Percentiles rank a stretch among this genome's conserved stretches.
Evolutionary conservation across 2,888 invertebrate species (phyloP).

Genomic region (Aphodius sticticus): DNA sequence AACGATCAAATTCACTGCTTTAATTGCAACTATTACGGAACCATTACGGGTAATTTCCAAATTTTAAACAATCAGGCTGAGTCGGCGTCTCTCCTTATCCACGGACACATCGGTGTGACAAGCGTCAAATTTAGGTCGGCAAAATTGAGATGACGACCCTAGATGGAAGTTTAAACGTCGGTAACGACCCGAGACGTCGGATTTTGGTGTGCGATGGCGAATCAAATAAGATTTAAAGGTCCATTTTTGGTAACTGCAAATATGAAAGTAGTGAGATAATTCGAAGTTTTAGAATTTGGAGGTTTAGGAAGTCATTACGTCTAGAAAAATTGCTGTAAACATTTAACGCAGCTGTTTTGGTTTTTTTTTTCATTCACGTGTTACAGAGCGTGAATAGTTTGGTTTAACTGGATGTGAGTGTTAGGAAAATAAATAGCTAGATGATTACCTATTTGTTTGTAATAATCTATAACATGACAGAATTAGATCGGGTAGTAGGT

Average conservation of each 20-base stretch:
- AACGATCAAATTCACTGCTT: background rate
- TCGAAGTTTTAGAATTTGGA: background rate
- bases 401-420: background rate
- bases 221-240: background rate
- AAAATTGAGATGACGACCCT: background rate
- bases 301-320: background rate
- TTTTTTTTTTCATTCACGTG: background rate
- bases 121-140: slow-evolving; percentile 4
- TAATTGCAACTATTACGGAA: background rate
- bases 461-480: no score
- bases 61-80: background rate
- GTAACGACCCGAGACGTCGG: background rate
- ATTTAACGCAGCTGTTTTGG: background rate
- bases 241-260: background rate
- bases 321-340: background rate
- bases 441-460: background rate
- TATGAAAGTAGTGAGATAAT: background rate
- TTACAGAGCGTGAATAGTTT: background rate
- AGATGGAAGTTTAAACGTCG: background rate
- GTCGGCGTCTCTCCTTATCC: background rate
- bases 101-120: background rate
- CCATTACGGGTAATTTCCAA: background rate
- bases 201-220: background rate
- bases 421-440: background rate
- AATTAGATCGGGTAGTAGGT: no score